These are phyloP conservation scores for Halictus quadricinctus DNA, from an alignment of 2,888 invertebrate species.

Conservation along the genomic window DNA sequence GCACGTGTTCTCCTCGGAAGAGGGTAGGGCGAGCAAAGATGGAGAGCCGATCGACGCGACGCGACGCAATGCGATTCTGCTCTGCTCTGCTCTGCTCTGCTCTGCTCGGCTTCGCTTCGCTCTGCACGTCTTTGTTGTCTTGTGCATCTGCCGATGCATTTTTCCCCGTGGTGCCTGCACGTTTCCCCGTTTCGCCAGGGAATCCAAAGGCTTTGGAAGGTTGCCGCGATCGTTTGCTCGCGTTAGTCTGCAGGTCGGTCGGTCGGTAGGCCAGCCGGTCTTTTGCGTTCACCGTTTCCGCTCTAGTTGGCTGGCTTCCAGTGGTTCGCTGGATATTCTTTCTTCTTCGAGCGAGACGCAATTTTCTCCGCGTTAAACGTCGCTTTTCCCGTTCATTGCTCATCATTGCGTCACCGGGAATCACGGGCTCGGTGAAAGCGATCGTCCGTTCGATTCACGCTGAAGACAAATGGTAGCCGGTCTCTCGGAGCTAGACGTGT, in stretches of 20 bases:
- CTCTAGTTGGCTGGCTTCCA: slow-evolving; percentile 54
- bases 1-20: slow-evolving; percentile 57
- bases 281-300: slow-evolving; percentile 44
- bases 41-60: background rate
- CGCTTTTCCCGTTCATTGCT: slow-evolving; percentile 50
- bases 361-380: slow-evolving; percentile 46
- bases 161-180: background rate
- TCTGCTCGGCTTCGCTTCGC: background rate
- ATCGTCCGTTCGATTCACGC: slow-evolving; percentile 34
- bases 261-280: slow-evolving; percentile 14
- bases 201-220: slow-evolving; percentile 32
- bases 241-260: slow-evolving; percentile 3
- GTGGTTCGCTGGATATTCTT: slow-evolving; percentile 30
- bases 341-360: slow-evolving; percentile 34
- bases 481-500: background rate
- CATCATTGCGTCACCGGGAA: slow-evolving; percentile 51
- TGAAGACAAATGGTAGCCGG: slow-evolving; percentile 39
- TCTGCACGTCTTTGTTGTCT: slow-evolving; percentile 45
- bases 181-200: background rate
- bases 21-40: slow-evolving; percentile 19
- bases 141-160: background rate
- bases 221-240: slow-evolving; percentile 14
- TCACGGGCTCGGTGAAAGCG: slow-evolving; percentile 55
- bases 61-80: too few relatives aligned
- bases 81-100: background rate